These are phyloP conservation scores for Nothocercus nigrocapillus DNA, from an alignment of 2,113 vertebrate genomes.

Conservation along the genomic window DNA sequence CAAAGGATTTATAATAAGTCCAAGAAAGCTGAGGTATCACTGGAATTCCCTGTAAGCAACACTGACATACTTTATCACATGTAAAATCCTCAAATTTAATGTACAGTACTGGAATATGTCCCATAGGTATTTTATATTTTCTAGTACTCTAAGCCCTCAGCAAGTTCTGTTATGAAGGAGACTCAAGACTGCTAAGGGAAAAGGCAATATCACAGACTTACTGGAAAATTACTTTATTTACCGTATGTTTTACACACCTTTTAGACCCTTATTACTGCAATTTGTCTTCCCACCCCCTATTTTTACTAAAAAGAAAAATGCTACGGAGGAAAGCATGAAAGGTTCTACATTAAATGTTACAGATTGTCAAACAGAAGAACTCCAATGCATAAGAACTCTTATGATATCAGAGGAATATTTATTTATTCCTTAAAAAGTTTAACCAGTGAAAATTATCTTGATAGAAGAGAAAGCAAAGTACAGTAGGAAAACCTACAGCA, in stretches of 20 bases:
- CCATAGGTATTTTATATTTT: slow-evolving; percentile 82
- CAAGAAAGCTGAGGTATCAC: slow-evolving; percentile 87
- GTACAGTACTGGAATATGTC: slow-evolving; percentile 81
- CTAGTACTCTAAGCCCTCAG: slow-evolving; percentile 77
- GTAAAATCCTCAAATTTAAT: slow-evolving; percentile 92
- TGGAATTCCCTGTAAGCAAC: slow-evolving; percentile 87
- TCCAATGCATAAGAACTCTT: background rate
- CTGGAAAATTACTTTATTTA: slow-evolving; percentile 74
- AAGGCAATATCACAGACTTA: slow-evolving; percentile 63
- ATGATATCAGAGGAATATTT: background rate
- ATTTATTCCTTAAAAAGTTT: slow-evolving; percentile 52
- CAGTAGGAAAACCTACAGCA: background rate
- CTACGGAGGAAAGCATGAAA: slow-evolving; percentile 1
- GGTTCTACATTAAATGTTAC: slow-evolving; percentile 24
- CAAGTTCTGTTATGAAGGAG: slow-evolving; percentile 74
- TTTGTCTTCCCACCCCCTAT: slow-evolving; percentile 48
- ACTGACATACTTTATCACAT: slow-evolving; percentile 88
- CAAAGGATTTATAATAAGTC: slow-evolving; percentile 94
- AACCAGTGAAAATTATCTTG: slow-evolving; percentile 9
- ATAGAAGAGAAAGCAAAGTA: background rate
- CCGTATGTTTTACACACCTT: slow-evolving; percentile 45
- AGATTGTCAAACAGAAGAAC: slow-evolving; percentile 17
- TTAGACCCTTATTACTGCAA: slow-evolving; percentile 57
- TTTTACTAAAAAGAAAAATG: slow-evolving; percentile 68
- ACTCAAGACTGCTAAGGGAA: slow-evolving; percentile 72